Conservation (phyloP, 2,888 invertebrate genomes). For the Bruchidius siliquastri region DNA sequence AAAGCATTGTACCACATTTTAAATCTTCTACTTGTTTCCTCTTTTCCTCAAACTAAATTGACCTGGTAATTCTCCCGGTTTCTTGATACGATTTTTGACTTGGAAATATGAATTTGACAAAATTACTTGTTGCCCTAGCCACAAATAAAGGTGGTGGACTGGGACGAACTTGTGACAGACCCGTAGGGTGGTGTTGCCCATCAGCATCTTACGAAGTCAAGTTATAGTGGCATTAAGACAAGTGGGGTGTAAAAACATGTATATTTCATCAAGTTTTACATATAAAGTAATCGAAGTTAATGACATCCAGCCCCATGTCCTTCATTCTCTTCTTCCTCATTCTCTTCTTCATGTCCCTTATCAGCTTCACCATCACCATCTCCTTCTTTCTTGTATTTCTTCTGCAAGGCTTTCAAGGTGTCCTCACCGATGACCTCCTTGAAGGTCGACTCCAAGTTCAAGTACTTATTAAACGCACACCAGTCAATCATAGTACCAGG, state of each 20-base stretch:
- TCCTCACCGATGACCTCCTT: constrained; percentile 27
- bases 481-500: constrained; percentile 48
- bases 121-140: too few relatives aligned
- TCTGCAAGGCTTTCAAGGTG: constrained; percentile 22
- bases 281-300: not conserved
- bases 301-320: not conserved
- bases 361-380: not conserved
- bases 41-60: too few relatives aligned
- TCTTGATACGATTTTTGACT: too few relatives aligned
- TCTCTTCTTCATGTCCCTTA: not conserved
- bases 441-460: constrained; percentile 45
- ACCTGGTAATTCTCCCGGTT: too few relatives aligned
- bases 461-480: constrained; percentile 49
- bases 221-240: too few relatives aligned
- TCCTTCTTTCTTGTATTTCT: constrained; percentile 8
- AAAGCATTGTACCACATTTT: not conserved
- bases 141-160: too few relatives aligned
- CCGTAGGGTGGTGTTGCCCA: too few relatives aligned
- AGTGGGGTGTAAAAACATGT: not conserved
- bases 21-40: too few relatives aligned
- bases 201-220: too few relatives aligned
- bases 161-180: too few relatives aligned
- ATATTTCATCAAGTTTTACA: not conserved
- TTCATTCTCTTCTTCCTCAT: not conserved
- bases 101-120: too few relatives aligned